These are phyloP conservation scores for Apis florea DNA, from an alignment of 1,140 invertebrate genomes.

Conservation along the genomic window DNA sequence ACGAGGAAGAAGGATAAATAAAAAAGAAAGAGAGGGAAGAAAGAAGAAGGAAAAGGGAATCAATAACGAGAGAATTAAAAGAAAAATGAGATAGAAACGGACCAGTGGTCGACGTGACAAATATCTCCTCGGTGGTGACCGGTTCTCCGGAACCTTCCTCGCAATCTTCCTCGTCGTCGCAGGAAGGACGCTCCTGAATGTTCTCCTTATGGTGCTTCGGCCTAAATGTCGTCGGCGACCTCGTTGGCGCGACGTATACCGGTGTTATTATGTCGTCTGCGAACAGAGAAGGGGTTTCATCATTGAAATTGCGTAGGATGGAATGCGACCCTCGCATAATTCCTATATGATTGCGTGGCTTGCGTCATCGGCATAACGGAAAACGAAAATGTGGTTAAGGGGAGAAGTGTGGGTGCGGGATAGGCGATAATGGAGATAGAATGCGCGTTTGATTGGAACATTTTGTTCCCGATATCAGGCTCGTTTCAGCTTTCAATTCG, in stretches of 20 bases:
- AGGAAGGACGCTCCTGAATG: constrained; percentile 78
- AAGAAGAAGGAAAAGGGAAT: neutral
- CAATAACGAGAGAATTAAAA: neutral
- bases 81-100: constrained; percentile 51
- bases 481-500: constrained; percentile 21
- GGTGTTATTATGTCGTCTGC: constrained; percentile 94
- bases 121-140: constrained; percentile 84
- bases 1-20: neutral
- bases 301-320: constrained; percentile 13
- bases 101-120: constrained; percentile 82
- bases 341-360: constrained; percentile 25
- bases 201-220: constrained; percentile 77
- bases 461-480: constrained; percentile 7
- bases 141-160: constrained; percentile 87
- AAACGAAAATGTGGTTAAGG: constrained; percentile 38
- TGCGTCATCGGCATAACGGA: constrained; percentile 32
- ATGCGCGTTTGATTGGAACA: constrained; percentile 36
- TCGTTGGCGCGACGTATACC: constrained; percentile 92
- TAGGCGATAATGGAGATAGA: constrained; percentile 35
- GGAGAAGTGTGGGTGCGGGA: neutral
- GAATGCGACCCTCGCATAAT: constrained; percentile 11
- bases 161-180: constrained; percentile 90
- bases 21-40: neutral
- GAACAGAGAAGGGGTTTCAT: constrained; percentile 40
- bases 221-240: constrained; percentile 82